phyloP scores from a whole-genome alignment of 2,113 vertebrate species.

The Elgaria multicarinata region DNA sequence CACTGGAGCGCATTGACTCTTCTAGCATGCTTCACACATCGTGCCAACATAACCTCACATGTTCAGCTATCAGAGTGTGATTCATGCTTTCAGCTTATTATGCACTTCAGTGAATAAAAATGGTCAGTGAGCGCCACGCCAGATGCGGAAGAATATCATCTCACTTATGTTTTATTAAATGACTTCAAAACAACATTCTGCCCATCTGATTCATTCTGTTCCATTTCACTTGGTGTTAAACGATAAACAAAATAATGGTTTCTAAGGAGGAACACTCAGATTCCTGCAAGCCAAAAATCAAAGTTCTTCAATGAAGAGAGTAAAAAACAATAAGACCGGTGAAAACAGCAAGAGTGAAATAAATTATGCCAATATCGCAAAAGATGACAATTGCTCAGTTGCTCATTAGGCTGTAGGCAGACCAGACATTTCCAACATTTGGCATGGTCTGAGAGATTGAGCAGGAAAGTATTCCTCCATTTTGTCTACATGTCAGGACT shows the following conservation, averaged over 20 bases:
- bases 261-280: background rate
- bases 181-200: background rate
- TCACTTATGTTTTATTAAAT: conserved; percentile 30
- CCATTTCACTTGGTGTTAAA: conserved; percentile 17
- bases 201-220: conserved; percentile 16
- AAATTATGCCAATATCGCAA: conserved; percentile 1
- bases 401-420: background rate
- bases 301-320: background rate
- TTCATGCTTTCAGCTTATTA: conserved; percentile 27
- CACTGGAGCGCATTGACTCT: background rate
- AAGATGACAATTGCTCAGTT: background rate
- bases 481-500: background rate
- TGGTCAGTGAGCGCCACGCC: conserved; percentile 20
- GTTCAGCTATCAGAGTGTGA: conserved; percentile 24
- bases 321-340: background rate
- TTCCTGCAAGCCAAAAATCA: background rate
- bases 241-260: conserved; percentile 10
- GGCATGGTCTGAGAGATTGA: background rate
- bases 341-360: background rate
- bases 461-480: background rate
- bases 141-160: conserved; percentile 10
- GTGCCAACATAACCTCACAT: conserved; percentile 14
- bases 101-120: conserved; percentile 18
- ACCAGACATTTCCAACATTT: background rate
- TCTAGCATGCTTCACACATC: conserved; percentile 8